Evolutionary conservation across 2,888 invertebrate species (phyloP).

Genomic region (Calameuta idolon): DNA sequence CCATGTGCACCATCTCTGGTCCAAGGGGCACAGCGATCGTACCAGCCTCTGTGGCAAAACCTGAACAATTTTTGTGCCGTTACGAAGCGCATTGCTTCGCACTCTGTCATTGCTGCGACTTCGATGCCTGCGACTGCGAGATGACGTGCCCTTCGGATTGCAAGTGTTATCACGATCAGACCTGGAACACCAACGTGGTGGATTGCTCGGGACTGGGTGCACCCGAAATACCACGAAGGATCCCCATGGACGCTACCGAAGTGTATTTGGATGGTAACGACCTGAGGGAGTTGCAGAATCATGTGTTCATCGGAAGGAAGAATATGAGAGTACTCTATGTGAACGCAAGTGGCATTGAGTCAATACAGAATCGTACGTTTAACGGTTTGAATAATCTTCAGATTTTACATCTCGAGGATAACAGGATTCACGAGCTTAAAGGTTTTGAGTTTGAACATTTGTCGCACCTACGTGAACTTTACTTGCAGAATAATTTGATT

Average conservation of each 20-base stretch:
- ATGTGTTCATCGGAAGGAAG: constrained; percentile 90
- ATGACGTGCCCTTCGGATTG: constrained; percentile 96
- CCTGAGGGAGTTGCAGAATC: constrained; percentile 84
- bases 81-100: constrained; percentile 95
- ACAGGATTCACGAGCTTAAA: constrained; percentile 81
- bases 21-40: constrained; percentile 84
- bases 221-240: constrained; percentile 82
- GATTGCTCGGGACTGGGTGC: constrained; percentile 88
- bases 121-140: constrained; percentile 96
- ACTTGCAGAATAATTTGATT: constrained; percentile 87
- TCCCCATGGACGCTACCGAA: constrained; percentile 96
- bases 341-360: constrained; percentile 86
- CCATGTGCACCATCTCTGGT: constrained; percentile 89
- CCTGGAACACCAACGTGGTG: constrained; percentile 93
- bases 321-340: constrained; percentile 88
- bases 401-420: constrained; percentile 87
- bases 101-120: constrained; percentile 95
- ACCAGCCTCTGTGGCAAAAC: constrained; percentile 80
- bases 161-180: constrained; percentile 93
- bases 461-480: constrained; percentile 82
- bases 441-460: constrained; percentile 89
- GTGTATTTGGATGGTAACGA: constrained; percentile 93
- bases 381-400: constrained; percentile 84
- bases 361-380: constrained; percentile 91
- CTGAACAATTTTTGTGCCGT: constrained; percentile 90